Conservation (phyloP, 2,888 invertebrate species). For the Ophion slaviceki region DNA sequence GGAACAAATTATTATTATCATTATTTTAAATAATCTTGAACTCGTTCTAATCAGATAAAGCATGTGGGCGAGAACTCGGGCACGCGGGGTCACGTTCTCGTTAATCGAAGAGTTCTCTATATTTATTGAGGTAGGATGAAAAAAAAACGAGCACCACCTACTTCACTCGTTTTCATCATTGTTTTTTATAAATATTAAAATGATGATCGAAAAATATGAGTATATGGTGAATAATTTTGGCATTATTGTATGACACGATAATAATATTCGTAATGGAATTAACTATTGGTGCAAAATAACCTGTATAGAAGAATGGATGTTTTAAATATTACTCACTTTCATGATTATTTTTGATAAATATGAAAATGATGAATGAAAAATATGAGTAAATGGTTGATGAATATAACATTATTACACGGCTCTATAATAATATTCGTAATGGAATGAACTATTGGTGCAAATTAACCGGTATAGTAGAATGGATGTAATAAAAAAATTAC, state of each 20-base stretch:
- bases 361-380: background rate
- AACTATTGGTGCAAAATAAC: too few species aligned
- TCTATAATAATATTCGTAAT: background rate
- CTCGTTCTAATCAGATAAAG: constrained; percentile 74
- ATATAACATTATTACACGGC: background rate
- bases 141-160: constrained; percentile 1
- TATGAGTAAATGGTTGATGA: background rate
- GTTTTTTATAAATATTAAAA: background rate
- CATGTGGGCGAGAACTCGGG: constrained; percentile 72
- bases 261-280: too few species aligned
- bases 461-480: too few species aligned
- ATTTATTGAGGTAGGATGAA: constrained; percentile 27
- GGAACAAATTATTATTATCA: constrained; percentile 23
- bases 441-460: too few species aligned
- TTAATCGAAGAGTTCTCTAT: constrained; percentile 54
- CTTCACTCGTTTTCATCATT: background rate
- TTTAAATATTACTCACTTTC: background rate
- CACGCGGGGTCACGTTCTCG: constrained; percentile 56
- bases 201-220: background rate
- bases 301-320: too few species aligned
- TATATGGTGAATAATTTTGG: background rate
- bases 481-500: too few species aligned
- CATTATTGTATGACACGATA: too few species aligned
- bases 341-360: background rate
- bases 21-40: constrained; percentile 29